phyloP scores from a whole-genome alignment of 2,888 invertebrate species.

The Oeneis ivallda region DNA sequence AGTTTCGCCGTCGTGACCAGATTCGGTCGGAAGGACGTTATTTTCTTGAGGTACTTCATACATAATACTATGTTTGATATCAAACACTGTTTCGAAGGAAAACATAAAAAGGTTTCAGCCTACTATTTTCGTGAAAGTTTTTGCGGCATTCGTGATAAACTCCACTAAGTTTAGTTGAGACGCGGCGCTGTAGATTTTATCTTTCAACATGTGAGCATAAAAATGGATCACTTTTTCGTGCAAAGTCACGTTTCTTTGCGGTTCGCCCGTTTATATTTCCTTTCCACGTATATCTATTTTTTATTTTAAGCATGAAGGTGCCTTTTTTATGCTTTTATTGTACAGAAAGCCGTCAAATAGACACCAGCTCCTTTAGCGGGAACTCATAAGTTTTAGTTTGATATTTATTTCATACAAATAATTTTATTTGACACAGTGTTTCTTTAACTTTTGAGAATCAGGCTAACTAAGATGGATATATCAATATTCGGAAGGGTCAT shows the following conservation, averaged over 20 bases:
- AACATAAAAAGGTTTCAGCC: background rate
- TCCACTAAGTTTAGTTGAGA: slow-evolving; percentile 53
- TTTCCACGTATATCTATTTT: slow-evolving; percentile 63
- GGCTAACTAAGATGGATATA: slow-evolving; percentile 63
- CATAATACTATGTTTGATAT: background rate
- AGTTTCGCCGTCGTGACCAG: too few species aligned
- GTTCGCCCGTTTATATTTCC: slow-evolving; percentile 63
- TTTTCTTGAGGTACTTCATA: too few species aligned
- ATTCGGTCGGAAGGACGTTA: too few species aligned
- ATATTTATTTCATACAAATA: background rate
- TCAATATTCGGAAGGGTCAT: slow-evolving; percentile 67
- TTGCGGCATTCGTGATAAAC: slow-evolving; percentile 64
- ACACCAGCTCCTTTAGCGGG: slow-evolving; percentile 12
- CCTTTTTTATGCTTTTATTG: slow-evolving; percentile 29
- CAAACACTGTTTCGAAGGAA: background rate
- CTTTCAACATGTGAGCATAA: slow-evolving; percentile 64
- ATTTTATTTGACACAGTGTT: slow-evolving; percentile 12
- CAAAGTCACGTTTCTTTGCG: slow-evolving; percentile 49
- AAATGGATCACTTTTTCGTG: slow-evolving; percentile 53
- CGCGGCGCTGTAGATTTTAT: slow-evolving; percentile 57
- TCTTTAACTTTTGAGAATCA: background rate
- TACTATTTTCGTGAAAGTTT: slow-evolving; percentile 46
- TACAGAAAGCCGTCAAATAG: slow-evolving; percentile 27
- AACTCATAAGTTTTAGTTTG: background rate
- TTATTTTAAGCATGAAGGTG: slow-evolving; percentile 31